A percentile compares a stretch with the other conserved stretches of the same genome.
These are phyloP conservation scores for Phyllotreta striolata DNA, from an alignment of 2,888 invertebrate species.

Conservation along the genomic window DNA sequence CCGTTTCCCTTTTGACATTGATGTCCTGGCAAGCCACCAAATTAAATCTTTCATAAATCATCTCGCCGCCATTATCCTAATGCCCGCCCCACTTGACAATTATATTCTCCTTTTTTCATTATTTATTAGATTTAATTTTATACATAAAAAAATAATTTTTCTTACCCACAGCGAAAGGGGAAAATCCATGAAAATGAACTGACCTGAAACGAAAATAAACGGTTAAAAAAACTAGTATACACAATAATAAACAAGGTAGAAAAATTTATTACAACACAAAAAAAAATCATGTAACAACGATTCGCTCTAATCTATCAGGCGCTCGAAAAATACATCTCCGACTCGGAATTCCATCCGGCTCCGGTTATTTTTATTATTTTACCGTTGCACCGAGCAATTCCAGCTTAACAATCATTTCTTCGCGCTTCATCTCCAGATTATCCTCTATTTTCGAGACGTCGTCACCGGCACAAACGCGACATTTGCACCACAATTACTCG, in stretches of 20 bases:
- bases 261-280: too few species aligned
- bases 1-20: constrained; percentile 38
- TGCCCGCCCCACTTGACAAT: not conserved
- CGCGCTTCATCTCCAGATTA: constrained; percentile 10
- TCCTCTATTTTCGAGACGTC: constrained; percentile 16
- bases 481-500: constrained; percentile 3
- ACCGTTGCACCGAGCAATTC: not conserved
- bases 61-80: constrained; percentile 33
- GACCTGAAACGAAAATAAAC: constrained; percentile 9
- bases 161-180: constrained; percentile 4
- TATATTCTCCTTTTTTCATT: constrained; percentile 22
- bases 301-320: too few species aligned
- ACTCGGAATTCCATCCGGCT: not conserved
- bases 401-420: constrained; percentile 7
- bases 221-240: not conserved
- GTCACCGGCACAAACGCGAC: not conserved
- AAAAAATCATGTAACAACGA: too few species aligned
- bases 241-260: too few species aligned
- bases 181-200: constrained; percentile 2
- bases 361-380: constrained; percentile 7
- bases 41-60: constrained; percentile 44
- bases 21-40: constrained; percentile 43
- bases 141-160: not conserved
- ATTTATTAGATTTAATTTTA: too few species aligned
- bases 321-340: not conserved